Conservation (phyloP, 2,888 invertebrate genomes). For the Trachelus stipa region DNA sequence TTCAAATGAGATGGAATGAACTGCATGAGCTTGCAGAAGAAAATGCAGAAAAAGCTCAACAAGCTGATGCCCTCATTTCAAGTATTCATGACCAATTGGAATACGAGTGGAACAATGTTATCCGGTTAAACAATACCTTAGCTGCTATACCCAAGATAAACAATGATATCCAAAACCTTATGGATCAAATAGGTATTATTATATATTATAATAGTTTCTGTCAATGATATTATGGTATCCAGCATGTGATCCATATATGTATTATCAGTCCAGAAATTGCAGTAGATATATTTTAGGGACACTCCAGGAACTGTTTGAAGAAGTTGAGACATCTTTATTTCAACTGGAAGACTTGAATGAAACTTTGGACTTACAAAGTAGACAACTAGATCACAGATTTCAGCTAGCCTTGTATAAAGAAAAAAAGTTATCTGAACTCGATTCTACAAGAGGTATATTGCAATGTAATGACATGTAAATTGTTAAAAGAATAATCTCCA, state of each 20-base stretch:
- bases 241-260: neutral
- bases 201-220: conserved; percentile 8
- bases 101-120: conserved; percentile 64
- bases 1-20: conserved; percentile 79
- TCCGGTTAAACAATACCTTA: conserved; percentile 62
- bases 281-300: conserved; percentile 52
- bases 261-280: neutral
- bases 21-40: conserved; percentile 77
- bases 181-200: conserved; percentile 66
- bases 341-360: conserved; percentile 78
- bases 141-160: conserved; percentile 67
- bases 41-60: conserved; percentile 72
- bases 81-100: conserved; percentile 63
- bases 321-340: conserved; percentile 75
- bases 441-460: conserved; percentile 69
- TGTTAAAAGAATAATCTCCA: neutral
- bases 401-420: conserved; percentile 79
- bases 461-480: neutral
- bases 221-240: neutral
- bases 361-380: conserved; percentile 76
- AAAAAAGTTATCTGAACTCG: conserved; percentile 73
- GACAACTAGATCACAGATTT: conserved; percentile 78
- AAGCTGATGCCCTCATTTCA: conserved; percentile 67
- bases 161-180: conserved; percentile 65
- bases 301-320: conserved; percentile 72